Evolutionary conservation across 92 coral and sea anemone genomes (phyloP).

Genomic region (Porites divaricata): DNA sequence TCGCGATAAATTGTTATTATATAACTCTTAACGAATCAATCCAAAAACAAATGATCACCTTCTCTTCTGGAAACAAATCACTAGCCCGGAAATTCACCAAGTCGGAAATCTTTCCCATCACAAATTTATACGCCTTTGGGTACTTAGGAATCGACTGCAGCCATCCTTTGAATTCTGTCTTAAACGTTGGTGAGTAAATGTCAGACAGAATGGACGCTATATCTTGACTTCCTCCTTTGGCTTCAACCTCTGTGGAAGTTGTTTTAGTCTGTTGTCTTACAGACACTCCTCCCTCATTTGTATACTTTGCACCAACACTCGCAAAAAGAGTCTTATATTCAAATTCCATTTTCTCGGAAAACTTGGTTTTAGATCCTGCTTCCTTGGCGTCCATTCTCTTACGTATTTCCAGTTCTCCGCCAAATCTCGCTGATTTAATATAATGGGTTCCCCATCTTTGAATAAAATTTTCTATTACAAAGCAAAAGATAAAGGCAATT

Average conservation of each 20-base stretch:
- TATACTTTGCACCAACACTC: constrained; percentile 52
- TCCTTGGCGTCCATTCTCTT: constrained; percentile 29
- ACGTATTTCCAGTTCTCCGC: constrained; percentile 53
- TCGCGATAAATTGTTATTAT: no score
- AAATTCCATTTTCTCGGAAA: constrained; percentile 52
- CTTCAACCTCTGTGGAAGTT: constrained; percentile 51
- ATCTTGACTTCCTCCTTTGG: constrained; percentile 56
- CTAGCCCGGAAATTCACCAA: constrained; percentile 45
- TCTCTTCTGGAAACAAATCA: constrained; percentile 66
- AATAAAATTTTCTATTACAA: constrained; percentile 59
- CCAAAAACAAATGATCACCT: neutral
- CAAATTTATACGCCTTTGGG: constrained; percentile 65
- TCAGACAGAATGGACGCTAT: constrained; percentile 60
- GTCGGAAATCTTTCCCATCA: constrained; percentile 25
- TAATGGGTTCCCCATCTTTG: constrained; percentile 77
- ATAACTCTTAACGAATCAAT: no score
- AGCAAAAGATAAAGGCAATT: neutral
- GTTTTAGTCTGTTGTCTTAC: constrained; percentile 28
- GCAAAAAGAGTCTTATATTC: constrained; percentile 53
- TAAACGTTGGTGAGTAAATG: constrained; percentile 60
- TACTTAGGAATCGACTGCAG: constrained; percentile 55
- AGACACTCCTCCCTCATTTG: constrained; percentile 12
- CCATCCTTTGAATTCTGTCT: constrained; percentile 63
- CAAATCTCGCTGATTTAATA: constrained; percentile 56
- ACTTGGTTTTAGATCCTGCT: constrained; percentile 15